Percentiles rank a stretch among this genome's conserved stretches.
Conservation (phyloP, 2,888 invertebrate species). For the Leucozona laternaria region DNA sequence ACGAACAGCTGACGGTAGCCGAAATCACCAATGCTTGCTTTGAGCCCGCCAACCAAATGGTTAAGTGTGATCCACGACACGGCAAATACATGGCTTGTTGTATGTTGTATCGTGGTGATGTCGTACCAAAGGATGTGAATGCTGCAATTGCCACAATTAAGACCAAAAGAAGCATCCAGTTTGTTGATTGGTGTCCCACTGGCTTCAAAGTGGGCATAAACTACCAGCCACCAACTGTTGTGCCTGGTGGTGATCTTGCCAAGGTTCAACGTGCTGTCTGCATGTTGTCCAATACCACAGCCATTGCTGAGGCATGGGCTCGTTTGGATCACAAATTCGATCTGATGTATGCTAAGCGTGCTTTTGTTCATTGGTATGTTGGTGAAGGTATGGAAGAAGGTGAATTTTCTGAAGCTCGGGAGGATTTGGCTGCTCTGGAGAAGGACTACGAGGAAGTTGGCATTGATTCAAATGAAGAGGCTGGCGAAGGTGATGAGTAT, state of each 20-base stretch:
- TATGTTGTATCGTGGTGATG: constrained; percentile 96
- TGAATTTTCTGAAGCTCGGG: constrained; percentile 94
- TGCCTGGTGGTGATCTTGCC: constrained; percentile 95
- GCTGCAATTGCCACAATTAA: constrained; percentile 97
- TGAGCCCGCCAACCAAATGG: constrained; percentile 97
- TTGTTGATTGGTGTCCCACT: constrained; percentile 95
- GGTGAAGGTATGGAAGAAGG: constrained; percentile 95
- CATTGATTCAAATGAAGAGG: constrained; percentile 89
- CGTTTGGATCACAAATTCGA: constrained; percentile 97
- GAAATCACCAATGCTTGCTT: constrained; percentile 98
- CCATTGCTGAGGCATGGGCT: constrained; percentile 98
- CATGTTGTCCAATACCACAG: constrained; percentile 98
- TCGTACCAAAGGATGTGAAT: constrained; percentile 96
- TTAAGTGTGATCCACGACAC: constrained; percentile 95
- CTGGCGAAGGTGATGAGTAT: constrained; percentile 89
- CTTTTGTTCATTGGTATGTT: constrained; percentile 98
- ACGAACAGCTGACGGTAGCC: constrained; percentile 94
- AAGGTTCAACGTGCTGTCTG: constrained; percentile 97
- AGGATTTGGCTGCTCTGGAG: constrained; percentile 92
- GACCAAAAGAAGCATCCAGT: constrained; percentile 96
- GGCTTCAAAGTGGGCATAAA: constrained; percentile 93
- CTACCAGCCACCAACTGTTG: constrained; percentile 95
- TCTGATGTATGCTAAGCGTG: constrained; percentile 97
- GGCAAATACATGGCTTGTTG: constrained; percentile 98
- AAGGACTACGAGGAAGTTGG: constrained; percentile 93